phyloP scores from a whole-genome alignment of 1,140 invertebrate genomes.

The Brachionus koreanus region DNA sequence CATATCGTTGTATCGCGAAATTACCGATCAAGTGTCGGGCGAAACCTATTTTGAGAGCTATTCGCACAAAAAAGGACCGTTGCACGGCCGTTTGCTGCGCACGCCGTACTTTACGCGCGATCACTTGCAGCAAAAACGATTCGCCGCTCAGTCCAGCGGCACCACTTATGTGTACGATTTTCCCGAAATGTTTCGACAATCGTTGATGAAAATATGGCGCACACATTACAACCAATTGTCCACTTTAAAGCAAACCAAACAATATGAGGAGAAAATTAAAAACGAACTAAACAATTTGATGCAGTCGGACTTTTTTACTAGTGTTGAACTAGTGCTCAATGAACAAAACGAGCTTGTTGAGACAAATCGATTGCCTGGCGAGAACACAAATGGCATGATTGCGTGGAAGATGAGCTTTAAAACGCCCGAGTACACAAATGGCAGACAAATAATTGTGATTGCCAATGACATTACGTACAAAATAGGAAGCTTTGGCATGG shows the following conservation, averaged over 20 bases:
- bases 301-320: slow-evolving; percentile 53
- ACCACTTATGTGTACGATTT: slow-evolving; percentile 97
- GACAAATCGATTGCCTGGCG: slow-evolving; percentile 84
- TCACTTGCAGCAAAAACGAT: slow-evolving; percentile 92
- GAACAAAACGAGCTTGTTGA: slow-evolving; percentile 69
- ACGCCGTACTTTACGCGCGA: slow-evolving; percentile 96
- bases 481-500: slow-evolving; percentile 93
- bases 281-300: slow-evolving; percentile 46
- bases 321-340: slow-evolving; percentile 81
- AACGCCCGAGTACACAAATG: slow-evolving; percentile 89
- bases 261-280: slow-evolving; percentile 54
- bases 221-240: not conserved
- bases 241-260: not conserved
- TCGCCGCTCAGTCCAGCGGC: slow-evolving; percentile 88
- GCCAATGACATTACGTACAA: slow-evolving; percentile 91
- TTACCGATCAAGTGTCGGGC: slow-evolving; percentile 78
- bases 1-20: slow-evolving; percentile 86
- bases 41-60: slow-evolving; percentile 59
- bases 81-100: slow-evolving; percentile 86
- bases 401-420: slow-evolving; percentile 87
- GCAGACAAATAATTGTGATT: slow-evolving; percentile 89
- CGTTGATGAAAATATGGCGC: slow-evolving; percentile 47
- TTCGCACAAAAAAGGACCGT: slow-evolving; percentile 64
- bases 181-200: slow-evolving; percentile 91
- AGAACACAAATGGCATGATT: slow-evolving; percentile 88